Evolutionary conservation across 2,797 vertebrate species (phyloP), one percentile per base, ranked within the genome.

Genomic region (Ceyx erithaca): DNA sequence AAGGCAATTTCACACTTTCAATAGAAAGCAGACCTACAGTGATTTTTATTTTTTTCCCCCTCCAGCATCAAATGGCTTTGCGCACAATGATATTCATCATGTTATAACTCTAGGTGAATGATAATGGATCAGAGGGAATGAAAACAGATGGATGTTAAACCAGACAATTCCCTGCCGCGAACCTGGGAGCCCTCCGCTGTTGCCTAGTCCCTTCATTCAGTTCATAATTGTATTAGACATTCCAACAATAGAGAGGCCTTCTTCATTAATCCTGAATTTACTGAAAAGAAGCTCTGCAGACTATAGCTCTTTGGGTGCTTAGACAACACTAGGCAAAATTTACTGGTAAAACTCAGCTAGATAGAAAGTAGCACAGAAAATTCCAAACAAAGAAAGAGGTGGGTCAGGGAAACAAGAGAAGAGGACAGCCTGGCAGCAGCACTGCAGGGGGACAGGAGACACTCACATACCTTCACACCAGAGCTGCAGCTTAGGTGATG

Each of bases 121-220:
- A 95, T 95, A 97, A 97, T 96, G 87, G 96, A 96, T 97, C 92
- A 91, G 92, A 92, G 92, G 89, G 93, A 96, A 95, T 95, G 95
- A 96, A 97, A 97, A 96, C 93, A 97, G 96, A 97, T 95, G 94
- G 95, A 96, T 95, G 96, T 94, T 95, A 96, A 96, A 95, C 76
- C 92, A 97, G 96, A 90, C 95, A 96, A 90, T 96, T 96, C 95
- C 89, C 91, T 78, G 55, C 93, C 94, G 72, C 30, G 28, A 95
- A 94, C 91, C 91, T 94, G 77, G 79, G 93, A 96, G 91, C 93
- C 94, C 88, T 96, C 91, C 86, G 12, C 87, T 58, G 82, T 95
- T 92, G 92, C 91, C 94, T 94, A 52, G 80, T 88, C 89, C 52
- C 31, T 91, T 97, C 95, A 93, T 94, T 93, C 94, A 79, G 85